Base-by-base conservation (phyloP, 2,113 vertebrate species). In the Bos javanicus region DNA sequence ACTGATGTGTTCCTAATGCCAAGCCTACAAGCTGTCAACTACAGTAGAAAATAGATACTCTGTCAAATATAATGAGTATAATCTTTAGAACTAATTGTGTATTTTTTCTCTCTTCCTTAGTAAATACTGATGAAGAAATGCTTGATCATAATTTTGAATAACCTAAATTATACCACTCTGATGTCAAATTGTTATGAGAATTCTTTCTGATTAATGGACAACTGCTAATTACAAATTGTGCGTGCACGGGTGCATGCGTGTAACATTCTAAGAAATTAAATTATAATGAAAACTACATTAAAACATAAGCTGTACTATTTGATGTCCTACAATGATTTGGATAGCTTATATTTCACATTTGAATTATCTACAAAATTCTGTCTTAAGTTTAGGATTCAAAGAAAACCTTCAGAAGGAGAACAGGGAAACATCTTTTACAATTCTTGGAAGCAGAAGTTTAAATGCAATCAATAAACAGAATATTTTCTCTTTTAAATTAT, bases 81-180 rank as follows among this genome's bases (percentile, higher is more conserved):
- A 64, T 91, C 26, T 80, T 93, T 92, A 83, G 6, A 88, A 14
- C 30, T 90, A 26, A 87, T 59, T 60, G 1, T 5, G 43, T 67
- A 74, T 86, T 91, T 92, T 57, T 90, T 90, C 14, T 94, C 15
- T 71, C 36, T 57, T 83, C 21, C 23, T 30, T 56, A 90, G 10
- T 95, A 90, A 93, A 84, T 90, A 87, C 56, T 94, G 25, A 54
- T 94, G 36, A 92, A 90, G 26, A 91, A 39, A 87, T 25, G 64
- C 10, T 71, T 71, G 10, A 57, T 82, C 57, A 67, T 46, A 62
- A 60, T 57, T 52, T 94, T 76, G 7, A 96, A 33, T 19, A 90
- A 5, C 8, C 48, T 78, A 74, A 67, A 83, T 81, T 43, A 30
- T 36, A 48, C 9, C 6, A 4, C 21, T 92, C 30, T 46, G 7